Evolutionary conservation across 2,888 invertebrate species (phyloP).

Genomic region (Catocala nupta): DNA sequence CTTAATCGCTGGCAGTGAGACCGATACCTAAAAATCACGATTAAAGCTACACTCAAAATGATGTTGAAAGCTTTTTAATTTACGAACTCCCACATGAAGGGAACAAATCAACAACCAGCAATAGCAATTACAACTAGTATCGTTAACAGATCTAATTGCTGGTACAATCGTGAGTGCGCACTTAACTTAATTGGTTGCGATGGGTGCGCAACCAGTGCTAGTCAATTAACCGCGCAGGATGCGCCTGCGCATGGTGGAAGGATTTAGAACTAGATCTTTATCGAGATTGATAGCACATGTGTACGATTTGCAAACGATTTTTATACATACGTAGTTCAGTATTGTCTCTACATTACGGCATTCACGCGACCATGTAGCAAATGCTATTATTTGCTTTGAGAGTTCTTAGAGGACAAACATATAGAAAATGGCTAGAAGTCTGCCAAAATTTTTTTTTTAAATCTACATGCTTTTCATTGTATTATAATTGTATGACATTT

Average conservation of each 20-base stretch:
- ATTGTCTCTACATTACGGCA: no score
- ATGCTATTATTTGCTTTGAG: no score
- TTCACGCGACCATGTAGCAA: no score
- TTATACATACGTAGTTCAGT: no score
- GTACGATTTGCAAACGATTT: not conserved
- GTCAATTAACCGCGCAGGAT: conserved; percentile 4
- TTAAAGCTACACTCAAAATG: not conserved
- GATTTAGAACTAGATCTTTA: not conserved
- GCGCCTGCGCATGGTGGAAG: not conserved
- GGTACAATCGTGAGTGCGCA: conserved; percentile 13
- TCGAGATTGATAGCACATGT: not conserved
- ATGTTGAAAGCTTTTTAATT: not conserved
- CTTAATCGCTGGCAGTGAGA: no score
- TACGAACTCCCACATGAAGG: not conserved
- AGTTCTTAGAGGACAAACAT: no score
- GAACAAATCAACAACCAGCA: not conserved
- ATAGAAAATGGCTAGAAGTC: no score
- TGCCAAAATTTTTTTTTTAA: no score
- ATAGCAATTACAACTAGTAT: conserved; percentile 7
- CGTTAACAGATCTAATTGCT: conserved; percentile 16
- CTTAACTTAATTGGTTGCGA: conserved; percentile 15
- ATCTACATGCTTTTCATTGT: no score
- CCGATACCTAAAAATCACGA: not conserved
- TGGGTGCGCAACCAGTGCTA: conserved; percentile 9
- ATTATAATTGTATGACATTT: no score